Percentiles rank a stretch among this genome's conserved stretches.
Evolutionary conservation across 1,140 invertebrate genomes (phyloP).

Genomic region (Penaeus indicus): DNA sequence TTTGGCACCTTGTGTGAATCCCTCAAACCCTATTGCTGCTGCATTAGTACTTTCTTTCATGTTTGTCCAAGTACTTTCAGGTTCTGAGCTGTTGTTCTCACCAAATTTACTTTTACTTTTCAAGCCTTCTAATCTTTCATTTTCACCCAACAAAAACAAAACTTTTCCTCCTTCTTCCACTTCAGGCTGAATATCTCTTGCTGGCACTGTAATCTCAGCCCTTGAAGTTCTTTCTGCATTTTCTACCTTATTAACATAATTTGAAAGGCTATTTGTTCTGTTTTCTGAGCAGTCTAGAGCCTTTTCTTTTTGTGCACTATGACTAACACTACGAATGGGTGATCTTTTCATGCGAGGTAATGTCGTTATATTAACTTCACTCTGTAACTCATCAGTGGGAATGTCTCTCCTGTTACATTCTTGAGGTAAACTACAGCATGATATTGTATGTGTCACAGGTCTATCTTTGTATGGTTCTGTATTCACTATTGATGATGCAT

Average conservation of each 20-base stretch:
- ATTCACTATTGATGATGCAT: neutral
- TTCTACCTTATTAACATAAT: neutral
- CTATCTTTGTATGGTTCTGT: neutral
- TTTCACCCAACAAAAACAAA: conserved; percentile 80
- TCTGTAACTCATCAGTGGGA: too few relatives aligned
- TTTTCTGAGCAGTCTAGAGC: too few relatives aligned
- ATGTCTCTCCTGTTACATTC: too few relatives aligned
- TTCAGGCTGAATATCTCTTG: conserved; percentile 66
- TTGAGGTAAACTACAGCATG: too few relatives aligned
- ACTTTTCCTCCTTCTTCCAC: conserved; percentile 70
- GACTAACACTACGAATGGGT: neutral
- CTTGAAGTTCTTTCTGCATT: neutral
- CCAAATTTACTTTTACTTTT: conserved; percentile 67
- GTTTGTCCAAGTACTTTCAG: neutral
- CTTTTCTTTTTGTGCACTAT: neutral
- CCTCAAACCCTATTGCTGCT: neutral
- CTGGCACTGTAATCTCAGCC: conserved; percentile 40
- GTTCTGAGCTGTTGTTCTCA: too few relatives aligned
- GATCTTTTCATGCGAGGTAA: too few relatives aligned
- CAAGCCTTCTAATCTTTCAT: conserved; percentile 77
- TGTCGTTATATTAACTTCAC: too few relatives aligned
- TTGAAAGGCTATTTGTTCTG: too few relatives aligned
- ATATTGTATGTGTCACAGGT: neutral
- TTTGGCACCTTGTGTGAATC: neutral
- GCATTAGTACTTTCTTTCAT: neutral